phyloP scores from a whole-genome alignment of 2,113 vertebrate genomes.

The Oreochromis tanganicae region DNA sequence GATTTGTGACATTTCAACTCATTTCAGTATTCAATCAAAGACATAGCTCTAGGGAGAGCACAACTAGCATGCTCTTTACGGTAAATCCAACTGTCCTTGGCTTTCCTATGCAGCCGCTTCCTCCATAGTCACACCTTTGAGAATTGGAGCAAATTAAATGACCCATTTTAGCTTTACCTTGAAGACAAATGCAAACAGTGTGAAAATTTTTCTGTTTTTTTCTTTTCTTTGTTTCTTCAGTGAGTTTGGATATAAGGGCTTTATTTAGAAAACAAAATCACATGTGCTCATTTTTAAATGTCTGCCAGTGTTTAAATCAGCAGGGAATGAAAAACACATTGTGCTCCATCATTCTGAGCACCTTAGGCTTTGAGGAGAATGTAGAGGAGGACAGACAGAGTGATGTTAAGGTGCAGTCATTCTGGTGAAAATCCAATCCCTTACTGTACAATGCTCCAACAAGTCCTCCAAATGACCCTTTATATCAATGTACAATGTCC shows the following conservation, averaged over 20 bases:
- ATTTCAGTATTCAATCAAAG: slow-evolving; percentile 68
- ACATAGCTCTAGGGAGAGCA: slow-evolving; percentile 57
- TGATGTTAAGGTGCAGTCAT: slow-evolving; percentile 76
- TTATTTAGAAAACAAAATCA: slow-evolving; percentile 42
- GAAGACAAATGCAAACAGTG: slow-evolving; percentile 44
- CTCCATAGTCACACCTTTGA: slow-evolving; percentile 27
- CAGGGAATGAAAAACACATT: slow-evolving; percentile 42
- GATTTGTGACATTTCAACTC: slow-evolving; percentile 67
- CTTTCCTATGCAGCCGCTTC: slow-evolving; percentile 23
- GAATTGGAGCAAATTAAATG: slow-evolving; percentile 54
- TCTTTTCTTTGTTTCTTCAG: background rate
- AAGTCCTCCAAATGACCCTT: slow-evolving; percentile 82
- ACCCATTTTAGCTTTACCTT: slow-evolving; percentile 57
- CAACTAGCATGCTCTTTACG: slow-evolving; percentile 49
- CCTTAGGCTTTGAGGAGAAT: slow-evolving; percentile 66
- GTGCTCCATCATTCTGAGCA: slow-evolving; percentile 66
- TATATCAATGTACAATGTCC: slow-evolving; percentile 76
- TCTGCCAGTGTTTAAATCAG: slow-evolving; percentile 8
- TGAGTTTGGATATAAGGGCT: background rate
- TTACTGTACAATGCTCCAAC: slow-evolving; percentile 77
- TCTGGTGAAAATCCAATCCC: slow-evolving; percentile 83
- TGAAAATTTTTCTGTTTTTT: background rate
- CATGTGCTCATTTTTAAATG: slow-evolving; percentile 5
- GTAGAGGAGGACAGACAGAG: slow-evolving; percentile 15
- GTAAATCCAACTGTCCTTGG: slow-evolving; percentile 65